phyloP scores from a whole-genome alignment of 2,113 vertebrate genomes.

The human (Homo sapiens) region DNA sequence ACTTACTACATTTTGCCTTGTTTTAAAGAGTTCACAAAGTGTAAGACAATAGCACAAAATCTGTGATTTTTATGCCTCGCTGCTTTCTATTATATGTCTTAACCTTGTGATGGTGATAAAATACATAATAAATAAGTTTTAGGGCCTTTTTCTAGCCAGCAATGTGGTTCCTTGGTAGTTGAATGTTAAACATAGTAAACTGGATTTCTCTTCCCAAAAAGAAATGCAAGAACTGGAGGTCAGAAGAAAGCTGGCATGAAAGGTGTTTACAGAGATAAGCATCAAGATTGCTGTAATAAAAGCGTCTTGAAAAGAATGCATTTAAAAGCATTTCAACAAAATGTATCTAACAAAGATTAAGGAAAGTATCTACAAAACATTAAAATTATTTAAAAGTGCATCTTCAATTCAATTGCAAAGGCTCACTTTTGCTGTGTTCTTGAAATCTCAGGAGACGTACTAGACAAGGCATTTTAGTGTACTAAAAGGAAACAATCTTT shows the following conservation, averaged over 20 bases:
- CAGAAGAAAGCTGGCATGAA: background rate
- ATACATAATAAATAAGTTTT: conserved; percentile 52
- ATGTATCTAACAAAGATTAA: background rate
- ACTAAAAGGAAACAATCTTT: background rate
- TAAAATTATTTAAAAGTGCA: background rate
- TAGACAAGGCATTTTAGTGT: background rate
- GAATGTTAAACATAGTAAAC: conserved; percentile 54
- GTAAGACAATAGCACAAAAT: conserved; percentile 9
- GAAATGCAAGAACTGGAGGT: conserved; percentile 5
- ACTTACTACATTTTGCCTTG: background rate
- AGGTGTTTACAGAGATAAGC: background rate
- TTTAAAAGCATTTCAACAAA: background rate
- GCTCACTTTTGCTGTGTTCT: background rate
- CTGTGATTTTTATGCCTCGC: conserved; percentile 46
- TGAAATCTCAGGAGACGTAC: background rate
- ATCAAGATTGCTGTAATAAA: background rate
- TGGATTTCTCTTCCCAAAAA: background rate
- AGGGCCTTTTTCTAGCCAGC: conserved; percentile 25
- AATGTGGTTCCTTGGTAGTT: background rate
- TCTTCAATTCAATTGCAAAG: background rate
- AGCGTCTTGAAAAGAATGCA: background rate
- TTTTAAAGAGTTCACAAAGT: conserved; percentile 58
- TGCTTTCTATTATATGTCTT: conserved; percentile 37
- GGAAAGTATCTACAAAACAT: background rate
- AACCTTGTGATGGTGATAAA: conserved; percentile 60